Evolutionary conservation across 1,140 invertebrate genomes (phyloP).

Genomic region (Lucilia cuprina): DNA sequence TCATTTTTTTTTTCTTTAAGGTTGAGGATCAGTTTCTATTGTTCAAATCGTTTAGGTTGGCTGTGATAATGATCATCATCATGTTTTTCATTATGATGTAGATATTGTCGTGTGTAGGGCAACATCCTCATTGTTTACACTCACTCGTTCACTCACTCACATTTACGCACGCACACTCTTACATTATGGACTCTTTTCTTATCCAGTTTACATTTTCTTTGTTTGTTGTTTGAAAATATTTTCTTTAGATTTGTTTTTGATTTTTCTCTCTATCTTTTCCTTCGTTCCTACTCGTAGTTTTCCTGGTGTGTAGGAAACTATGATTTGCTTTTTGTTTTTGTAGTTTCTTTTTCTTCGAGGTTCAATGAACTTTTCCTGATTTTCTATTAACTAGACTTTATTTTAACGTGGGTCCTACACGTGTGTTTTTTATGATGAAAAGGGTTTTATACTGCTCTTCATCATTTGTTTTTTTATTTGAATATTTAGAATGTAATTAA

Average conservation of each 20-base stretch:
- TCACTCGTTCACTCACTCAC: background rate
- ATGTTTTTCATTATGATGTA: background rate
- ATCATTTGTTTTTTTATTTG: background rate
- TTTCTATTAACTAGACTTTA: background rate
- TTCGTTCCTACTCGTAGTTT: background rate
- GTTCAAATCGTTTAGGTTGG: background rate
- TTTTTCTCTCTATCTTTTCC: background rate
- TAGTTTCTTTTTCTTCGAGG: background rate
- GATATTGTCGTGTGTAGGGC: slow-evolving; percentile 3
- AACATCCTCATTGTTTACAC: background rate
- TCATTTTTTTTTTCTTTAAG: background rate
- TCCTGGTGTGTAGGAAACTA: background rate
- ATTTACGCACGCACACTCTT: background rate
- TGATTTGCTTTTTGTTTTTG: background rate
- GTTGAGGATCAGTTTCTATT: slow-evolving; percentile 10
- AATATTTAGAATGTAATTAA: background rate
- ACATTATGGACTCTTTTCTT: background rate
- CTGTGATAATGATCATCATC: background rate
- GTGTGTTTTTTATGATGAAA: background rate
- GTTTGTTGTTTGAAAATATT: background rate
- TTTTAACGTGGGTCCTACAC: background rate
- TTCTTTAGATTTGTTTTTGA: background rate
- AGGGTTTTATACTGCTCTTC: background rate
- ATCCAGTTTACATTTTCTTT: background rate
- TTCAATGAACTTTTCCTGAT: background rate